Percentiles rank a stretch among this genome's conserved stretches.
Conservation (phyloP, 2,888 invertebrate genomes). For the Ophioninae sp. region DNA sequence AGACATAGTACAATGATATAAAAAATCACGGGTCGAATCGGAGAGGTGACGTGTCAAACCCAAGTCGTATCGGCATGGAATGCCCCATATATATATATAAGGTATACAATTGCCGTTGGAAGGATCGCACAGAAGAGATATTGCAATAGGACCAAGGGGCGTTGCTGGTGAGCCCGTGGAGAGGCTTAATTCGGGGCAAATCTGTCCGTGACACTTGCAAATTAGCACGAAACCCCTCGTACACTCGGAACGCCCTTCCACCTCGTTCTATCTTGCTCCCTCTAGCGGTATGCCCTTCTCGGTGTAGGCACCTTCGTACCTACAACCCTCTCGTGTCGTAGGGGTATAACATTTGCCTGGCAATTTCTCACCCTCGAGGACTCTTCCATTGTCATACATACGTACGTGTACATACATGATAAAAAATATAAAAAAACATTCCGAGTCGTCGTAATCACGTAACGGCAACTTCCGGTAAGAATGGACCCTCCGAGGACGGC, state of each 20-base stretch:
- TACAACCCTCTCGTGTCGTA: slow-evolving; percentile 40
- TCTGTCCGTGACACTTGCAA: slow-evolving; percentile 67
- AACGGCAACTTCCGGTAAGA: too few species aligned
- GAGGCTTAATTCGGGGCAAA: slow-evolving; percentile 64
- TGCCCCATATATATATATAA: background rate
- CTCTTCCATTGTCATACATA: slow-evolving; percentile 47
- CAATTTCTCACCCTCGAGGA: slow-evolving; percentile 60
- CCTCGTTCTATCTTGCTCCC: slow-evolving; percentile 21
- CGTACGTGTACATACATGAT: background rate
- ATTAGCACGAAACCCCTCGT: slow-evolving; percentile 62
- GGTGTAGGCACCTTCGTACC: slow-evolving; percentile 24
- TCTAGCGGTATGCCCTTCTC: background rate
- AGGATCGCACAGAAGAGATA: slow-evolving; percentile 27
- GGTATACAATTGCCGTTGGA: slow-evolving; percentile 5
- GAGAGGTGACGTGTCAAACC: too few species aligned
- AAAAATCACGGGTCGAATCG: too few species aligned
- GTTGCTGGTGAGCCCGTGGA: slow-evolving; percentile 31
- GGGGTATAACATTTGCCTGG: slow-evolving; percentile 52
- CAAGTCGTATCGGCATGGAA: too few species aligned
- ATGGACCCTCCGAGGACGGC: too few species aligned
- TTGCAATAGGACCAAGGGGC: slow-evolving; percentile 31
- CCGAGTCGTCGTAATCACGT: too few species aligned
- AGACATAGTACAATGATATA: too few species aligned
- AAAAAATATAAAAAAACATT: too few species aligned
- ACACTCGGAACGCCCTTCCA: slow-evolving; percentile 24